Base-by-base conservation (phyloP, 37 sponge, comb jelly and placozoan genomes). In the Eunapius fragilis region DNA sequence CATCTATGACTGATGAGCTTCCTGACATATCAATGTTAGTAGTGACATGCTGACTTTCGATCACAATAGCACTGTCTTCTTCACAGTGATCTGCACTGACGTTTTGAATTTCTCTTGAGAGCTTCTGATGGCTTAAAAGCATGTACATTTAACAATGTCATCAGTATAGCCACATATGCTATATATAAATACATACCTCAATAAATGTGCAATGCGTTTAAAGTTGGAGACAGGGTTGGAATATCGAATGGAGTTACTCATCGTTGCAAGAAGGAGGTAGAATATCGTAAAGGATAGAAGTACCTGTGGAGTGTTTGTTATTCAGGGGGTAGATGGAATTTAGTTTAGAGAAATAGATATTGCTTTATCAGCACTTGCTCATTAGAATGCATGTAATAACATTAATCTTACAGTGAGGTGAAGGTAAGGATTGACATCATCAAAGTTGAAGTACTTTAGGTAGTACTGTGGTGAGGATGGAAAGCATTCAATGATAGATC, bases 401-500 rank as follows among this genome's bases (percentile, higher is more conserved):
- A 41, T 9, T 30, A 3, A 13, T 67, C 80, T 80, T 70, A 90
- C 90, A 31, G 72, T 45, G 34, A 92, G 31, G 71, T 92, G 77
- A 23, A 85, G 50, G 75, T 45, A 88, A 2, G 89, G 88, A 17
- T 92, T 73, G 22, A 88, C 80, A 49, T 88, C 70, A 67, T 78
- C 71, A 50, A 92, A 85, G 26, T 48, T 72, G 69, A 89, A 92
- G 25, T 83, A 71, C 23, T 47, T 38, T 19, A 92, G 86, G 25
- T 72, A 84, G 78, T 85, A 92, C 19, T 80, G 38, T 2, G 70
- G 76, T 13, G 86, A 84, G 36, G 31, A 23, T 28, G 76, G n/a
- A 68, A 85, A 92, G 48, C 93, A 92, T 67, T 92, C 89, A 28
- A 85, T 25, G 19, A 58, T 19, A 11, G 89, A 81, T 17, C 72